Base-by-base conservation (phyloP, 1,140 invertebrate species). In the Maniola jurtina region DNA sequence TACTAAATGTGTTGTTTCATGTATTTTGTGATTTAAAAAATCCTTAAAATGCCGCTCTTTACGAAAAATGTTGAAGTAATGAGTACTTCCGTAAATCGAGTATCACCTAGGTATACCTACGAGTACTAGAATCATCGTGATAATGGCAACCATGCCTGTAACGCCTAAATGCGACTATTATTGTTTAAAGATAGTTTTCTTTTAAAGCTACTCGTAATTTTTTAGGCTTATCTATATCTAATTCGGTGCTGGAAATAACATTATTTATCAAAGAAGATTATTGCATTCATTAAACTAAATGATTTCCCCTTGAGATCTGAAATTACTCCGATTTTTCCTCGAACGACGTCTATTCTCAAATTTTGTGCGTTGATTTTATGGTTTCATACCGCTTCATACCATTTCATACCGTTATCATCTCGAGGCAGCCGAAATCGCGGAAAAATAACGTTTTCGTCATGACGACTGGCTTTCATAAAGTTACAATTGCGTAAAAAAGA, bases 401-500 rank as follows among this genome's bases (percentile, higher is more conserved):
- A n/a, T 34, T 34, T 55, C 52, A 55, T 55, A 13, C 52, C 52
- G 52, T 55, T 55, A 55, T 55, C 52, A 55, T 34, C 52, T 34
- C 16, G 52, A 10, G 52, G 52, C 52, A 55, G 52, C 16, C 52
- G 33, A 55, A 34, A 55, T 11, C 8, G 52, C 52, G 52, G 52
- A 55, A 55, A 55, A 35, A 55, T 34, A 55, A 55, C 52, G 33
- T 55, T 55, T 55, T 55, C 52, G 16, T 55, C 52, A 34, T 55
- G 52, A 55, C 25, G 35, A 25, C 6, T 25, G 52, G 33, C 4
- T 55, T 34, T 55, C 15, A 34, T 55, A 55, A 55, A 13, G 33
- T 15, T 34, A 34, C 33, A 54, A 54, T 54, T 54, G 15, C 13
- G 16, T 55, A 34, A 34, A 55, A n/a, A 34, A 11, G 13, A n/a